Percentiles rank a stretch among this genome's conserved stretches.
These are phyloP conservation scores for Coluber constrictor DNA, from an alignment of 2,797 vertebrate genomes.

Conservation along the genomic window DNA sequence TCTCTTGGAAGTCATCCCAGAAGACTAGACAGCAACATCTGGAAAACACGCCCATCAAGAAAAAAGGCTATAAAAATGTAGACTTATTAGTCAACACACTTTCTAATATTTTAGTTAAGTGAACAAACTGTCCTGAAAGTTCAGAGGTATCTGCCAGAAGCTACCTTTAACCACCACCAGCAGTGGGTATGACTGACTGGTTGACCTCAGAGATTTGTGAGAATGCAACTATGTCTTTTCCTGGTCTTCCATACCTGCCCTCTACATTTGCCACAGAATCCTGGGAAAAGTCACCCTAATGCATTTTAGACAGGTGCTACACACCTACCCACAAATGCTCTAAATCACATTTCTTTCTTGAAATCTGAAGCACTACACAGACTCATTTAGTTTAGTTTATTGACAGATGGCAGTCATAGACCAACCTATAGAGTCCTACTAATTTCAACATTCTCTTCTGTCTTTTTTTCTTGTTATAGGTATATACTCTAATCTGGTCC, in stretches of 20 bases:
- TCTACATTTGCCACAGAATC: background rate
- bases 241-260: background rate
- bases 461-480: background rate
- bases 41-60: slow-evolving; percentile 77
- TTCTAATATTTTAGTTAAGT: slow-evolving; percentile 67
- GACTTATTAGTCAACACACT: slow-evolving; percentile 68
- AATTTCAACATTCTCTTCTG: background rate
- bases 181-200: slow-evolving; percentile 26
- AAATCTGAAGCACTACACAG: background rate
- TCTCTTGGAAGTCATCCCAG: slow-evolving; percentile 68
- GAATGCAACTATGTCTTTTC: background rate
- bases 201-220: slow-evolving; percentile 11
- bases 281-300: background rate
- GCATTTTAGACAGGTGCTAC: background rate
- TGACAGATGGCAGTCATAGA: background rate
- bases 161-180: slow-evolving; percentile 29
- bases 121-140: slow-evolving; percentile 70
- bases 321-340: background rate
- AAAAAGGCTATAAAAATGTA: slow-evolving; percentile 69
- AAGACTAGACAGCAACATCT: slow-evolving; percentile 74
- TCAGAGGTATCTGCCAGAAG: slow-evolving; percentile 53
- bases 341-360: background rate
- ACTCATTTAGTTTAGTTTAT: background rate
- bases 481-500: background rate
- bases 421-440: background rate